phyloP scores from a whole-genome alignment of 2,113 vertebrate genomes.

The Leucoraja erinaceus region DNA sequence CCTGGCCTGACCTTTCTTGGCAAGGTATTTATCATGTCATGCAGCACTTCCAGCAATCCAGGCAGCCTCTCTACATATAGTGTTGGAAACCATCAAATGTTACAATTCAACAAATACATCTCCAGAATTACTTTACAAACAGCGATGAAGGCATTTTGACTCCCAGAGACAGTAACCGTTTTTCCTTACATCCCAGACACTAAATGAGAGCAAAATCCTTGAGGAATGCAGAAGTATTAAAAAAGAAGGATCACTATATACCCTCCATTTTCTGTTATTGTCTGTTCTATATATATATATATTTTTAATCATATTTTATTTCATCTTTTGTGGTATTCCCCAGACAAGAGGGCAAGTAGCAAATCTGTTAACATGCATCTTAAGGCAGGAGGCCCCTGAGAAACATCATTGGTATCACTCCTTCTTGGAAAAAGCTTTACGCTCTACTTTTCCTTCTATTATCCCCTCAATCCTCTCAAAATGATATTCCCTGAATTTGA shows the following conservation, averaged over 20 bases:
- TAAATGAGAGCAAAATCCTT: background rate
- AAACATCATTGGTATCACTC: background rate
- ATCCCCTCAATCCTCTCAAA: no score
- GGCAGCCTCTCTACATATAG: conserved; percentile 3
- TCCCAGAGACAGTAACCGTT: conserved; percentile 4
- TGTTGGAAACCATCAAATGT: conserved; percentile 30
- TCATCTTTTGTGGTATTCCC: background rate
- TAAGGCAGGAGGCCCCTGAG: background rate
- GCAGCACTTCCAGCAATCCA: conserved; percentile 39
- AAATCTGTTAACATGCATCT: background rate
- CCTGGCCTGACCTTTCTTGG: conserved; percentile 63
- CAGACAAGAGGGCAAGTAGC: background rate
- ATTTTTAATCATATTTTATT: background rate
- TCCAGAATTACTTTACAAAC: background rate
- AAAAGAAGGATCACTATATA: background rate
- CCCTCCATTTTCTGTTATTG: conserved; percentile 17
- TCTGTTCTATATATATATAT: background rate
- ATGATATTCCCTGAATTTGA: background rate
- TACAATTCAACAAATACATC: background rate
- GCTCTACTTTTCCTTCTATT: no score
- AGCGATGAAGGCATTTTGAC: conserved; percentile 8
- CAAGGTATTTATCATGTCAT: conserved; percentile 57
- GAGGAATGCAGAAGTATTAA: background rate
- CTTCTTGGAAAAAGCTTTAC: background rate
- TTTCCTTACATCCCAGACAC: conserved; percentile 9